These are phyloP conservation scores for Phenganax stokvisi DNA, from an alignment of 92 coral and sea anemone genomes.

Conservation along the genomic window DNA sequence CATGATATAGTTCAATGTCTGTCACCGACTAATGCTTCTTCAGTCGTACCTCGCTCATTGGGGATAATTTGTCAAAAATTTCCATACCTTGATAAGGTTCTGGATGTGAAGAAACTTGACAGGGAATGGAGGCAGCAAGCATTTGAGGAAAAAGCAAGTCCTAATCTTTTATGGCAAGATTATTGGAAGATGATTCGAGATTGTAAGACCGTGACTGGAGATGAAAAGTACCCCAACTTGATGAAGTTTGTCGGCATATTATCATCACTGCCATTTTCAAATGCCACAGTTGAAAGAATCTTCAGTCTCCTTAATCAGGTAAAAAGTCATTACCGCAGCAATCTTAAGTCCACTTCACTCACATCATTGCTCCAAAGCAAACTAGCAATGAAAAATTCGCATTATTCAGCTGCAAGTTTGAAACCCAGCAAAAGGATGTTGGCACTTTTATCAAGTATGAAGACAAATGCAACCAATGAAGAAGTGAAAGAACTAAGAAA, in stretches of 20 bases:
- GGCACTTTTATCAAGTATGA: not conserved
- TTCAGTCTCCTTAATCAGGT: constrained; percentile 13
- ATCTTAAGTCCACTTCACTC: constrained; percentile 11
- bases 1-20: constrained; percentile 20
- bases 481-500: not conserved
- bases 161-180: constrained; percentile 8
- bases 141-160: constrained; percentile 8
- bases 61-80: not conserved
- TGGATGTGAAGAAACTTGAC: constrained; percentile 16
- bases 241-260: constrained; percentile 1
- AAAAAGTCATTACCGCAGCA: constrained; percentile 11
- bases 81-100: not conserved
- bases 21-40: not conserved
- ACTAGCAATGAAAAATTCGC: constrained; percentile 17
- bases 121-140: constrained; percentile 28
- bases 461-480: constrained; percentile 18
- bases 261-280: constrained; percentile 19
- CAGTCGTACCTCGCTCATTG: constrained; percentile 4
- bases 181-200: constrained; percentile 16
- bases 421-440: constrained; percentile 15
- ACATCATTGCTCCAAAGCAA: constrained; percentile 11
- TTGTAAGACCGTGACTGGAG: constrained; percentile 4
- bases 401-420: constrained; percentile 14
- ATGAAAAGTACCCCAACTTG: constrained; percentile 17
- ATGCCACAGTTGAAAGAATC: not conserved